phyloP scores from a whole-genome alignment of 2,113 vertebrate genomes.

The Oryzias woworae region DNA sequence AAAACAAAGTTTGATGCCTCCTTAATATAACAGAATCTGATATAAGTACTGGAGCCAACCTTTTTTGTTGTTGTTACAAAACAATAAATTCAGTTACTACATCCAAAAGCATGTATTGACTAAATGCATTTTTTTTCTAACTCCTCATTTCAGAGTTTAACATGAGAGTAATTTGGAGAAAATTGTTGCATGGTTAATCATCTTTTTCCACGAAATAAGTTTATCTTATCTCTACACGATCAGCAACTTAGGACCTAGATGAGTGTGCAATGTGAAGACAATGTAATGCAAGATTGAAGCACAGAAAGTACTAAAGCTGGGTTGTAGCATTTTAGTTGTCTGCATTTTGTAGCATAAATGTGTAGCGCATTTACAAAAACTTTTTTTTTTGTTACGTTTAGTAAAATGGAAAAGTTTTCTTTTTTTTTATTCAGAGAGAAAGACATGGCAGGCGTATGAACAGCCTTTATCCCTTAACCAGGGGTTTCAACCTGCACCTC shows the following conservation, averaged over 20 bases:
- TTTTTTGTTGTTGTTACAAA: not conserved
- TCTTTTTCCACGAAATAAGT: constrained; percentile 14
- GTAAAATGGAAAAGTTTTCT: no score
- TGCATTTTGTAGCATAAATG: no score
- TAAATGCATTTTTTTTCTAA: constrained; percentile 9
- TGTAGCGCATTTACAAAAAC: no score
- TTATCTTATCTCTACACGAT: constrained; percentile 59
- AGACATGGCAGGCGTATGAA: no score
- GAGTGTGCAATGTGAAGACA: constrained; percentile 28
- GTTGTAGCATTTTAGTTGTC: no score
- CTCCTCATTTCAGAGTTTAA: constrained; percentile 4
- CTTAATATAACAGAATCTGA: no score
- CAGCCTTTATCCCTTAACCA: no score
- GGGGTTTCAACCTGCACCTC: no score
- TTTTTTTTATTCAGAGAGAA: no score
- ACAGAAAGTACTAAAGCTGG: not conserved
- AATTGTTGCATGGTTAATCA: not conserved
- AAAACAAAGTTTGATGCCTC: no score
- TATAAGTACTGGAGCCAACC: no score
- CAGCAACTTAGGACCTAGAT: constrained; percentile 27
- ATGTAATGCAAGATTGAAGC: not conserved
- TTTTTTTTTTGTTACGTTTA: no score
- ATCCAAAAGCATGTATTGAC: not conserved
- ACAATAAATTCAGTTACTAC: not conserved
- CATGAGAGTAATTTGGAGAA: constrained; percentile 1